Conservation (phyloP, 2,888 invertebrate species). For the Lasioglossum oenotherae region DNA sequence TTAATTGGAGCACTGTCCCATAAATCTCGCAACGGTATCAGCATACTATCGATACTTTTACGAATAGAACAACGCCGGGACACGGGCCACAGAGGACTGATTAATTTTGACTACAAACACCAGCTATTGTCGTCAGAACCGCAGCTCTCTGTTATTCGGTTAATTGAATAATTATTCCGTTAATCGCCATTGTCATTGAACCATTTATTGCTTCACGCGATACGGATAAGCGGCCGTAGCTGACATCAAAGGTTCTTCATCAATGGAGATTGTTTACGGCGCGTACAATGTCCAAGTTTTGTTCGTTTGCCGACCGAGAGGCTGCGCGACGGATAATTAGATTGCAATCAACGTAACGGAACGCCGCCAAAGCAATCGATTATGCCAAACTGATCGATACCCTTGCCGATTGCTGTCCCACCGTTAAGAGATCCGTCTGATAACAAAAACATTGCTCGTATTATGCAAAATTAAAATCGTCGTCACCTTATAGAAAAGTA, state of each 20-base stretch:
- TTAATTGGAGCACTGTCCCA: neutral
- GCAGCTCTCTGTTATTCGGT: conserved; percentile 44
- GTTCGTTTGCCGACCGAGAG: neutral
- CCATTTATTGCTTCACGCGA: conserved; percentile 41
- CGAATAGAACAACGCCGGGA: neutral
- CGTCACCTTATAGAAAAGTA: no score
- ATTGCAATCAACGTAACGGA: neutral
- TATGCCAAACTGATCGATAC: neutral
- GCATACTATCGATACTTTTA: neutral
- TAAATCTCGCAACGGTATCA: neutral
- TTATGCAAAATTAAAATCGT: no score
- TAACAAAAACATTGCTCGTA: neutral
- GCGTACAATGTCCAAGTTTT: conserved; percentile 7
- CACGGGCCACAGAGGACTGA: conserved; percentile 47
- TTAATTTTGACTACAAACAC: conserved; percentile 43
- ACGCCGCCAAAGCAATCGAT: neutral
- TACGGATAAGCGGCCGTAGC: conserved; percentile 10
- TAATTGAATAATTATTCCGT: conserved; percentile 65
- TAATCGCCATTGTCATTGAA: conserved; percentile 58
- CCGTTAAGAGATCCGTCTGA: neutral
- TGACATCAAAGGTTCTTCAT: conserved; percentile 47
- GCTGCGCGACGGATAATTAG: neutral
- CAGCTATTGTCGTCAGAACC: conserved; percentile 40
- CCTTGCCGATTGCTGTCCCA: no score
- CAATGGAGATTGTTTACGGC: conserved; percentile 20